Conservation (phyloP, 2,888 invertebrate genomes). For the Perizoma flavofasciatum region DNA sequence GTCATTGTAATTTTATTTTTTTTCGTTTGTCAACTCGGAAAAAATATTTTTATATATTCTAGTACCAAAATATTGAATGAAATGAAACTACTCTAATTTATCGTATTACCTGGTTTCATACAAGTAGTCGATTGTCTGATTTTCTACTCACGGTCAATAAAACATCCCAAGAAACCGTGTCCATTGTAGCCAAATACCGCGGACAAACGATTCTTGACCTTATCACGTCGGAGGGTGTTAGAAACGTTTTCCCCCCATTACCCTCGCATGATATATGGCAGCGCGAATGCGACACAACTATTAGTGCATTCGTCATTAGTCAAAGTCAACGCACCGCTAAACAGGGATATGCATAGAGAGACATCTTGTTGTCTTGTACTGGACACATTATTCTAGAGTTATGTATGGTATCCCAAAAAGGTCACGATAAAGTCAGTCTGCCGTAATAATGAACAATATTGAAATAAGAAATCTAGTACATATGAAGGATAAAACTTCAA, state of each 20-base stretch:
- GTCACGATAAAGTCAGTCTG: too few species aligned
- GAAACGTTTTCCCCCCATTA: slow-evolving; percentile 74
- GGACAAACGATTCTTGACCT: slow-evolving; percentile 71
- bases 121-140: too few species aligned
- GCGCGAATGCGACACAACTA: slow-evolving; percentile 78
- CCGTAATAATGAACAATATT: too few species aligned
- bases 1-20: too few species aligned
- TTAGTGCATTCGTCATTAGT: slow-evolving; percentile 84
- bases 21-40: too few species aligned
- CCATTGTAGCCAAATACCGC: slow-evolving; percentile 53
- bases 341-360: slow-evolving; percentile 41
- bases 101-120: too few species aligned
- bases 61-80: too few species aligned
- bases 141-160: slow-evolving; percentile 33
- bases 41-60: too few species aligned
- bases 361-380: slow-evolving; percentile 31
- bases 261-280: slow-evolving; percentile 76
- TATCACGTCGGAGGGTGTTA: slow-evolving; percentile 76
- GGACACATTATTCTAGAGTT: neutral
- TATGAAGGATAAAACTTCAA: too few species aligned
- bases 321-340: slow-evolving; percentile 76
- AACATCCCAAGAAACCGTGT: slow-evolving; percentile 34
- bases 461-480: too few species aligned
- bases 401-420: too few species aligned
- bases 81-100: too few species aligned